Evolutionary conservation across 2,113 vertebrate genomes (phyloP), one percentile per base, ranked within the genome.

Genomic region (Petrocephalus microphthalmus): DNA sequence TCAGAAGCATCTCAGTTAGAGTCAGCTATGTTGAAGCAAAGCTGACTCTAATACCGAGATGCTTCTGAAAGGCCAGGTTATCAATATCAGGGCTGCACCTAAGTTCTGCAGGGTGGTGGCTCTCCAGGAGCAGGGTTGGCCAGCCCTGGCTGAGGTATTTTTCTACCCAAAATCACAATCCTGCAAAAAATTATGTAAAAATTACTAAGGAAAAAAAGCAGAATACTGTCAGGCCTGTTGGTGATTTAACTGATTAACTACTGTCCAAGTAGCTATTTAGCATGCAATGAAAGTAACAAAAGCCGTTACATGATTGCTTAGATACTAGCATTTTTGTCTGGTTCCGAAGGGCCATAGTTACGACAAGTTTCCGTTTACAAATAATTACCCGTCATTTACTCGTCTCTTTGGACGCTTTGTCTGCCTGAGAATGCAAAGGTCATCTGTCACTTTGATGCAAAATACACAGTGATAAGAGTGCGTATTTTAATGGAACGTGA

Each of bases 361-460:
- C n/a, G 47, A 51, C 45, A 7, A 25, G 82, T 51, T 25, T 84
- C 71, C 71, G 33, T 78, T 78, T 78, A 78, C 71, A 78, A 78
- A 78, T 78, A 78, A 78, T 78, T 78, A 78, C 71, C 71, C 37
- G 71, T 78, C 71, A 78, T 78, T 78, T 78, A 78, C 71, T 78
- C 71, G 19, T 78, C 42, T 78, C 71, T 42, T 19, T 78, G 29
- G 71, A 29, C 15, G 33, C 71, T 78, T 78, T 78, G 71, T 78
- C 15, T 78, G 15, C 5, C 29, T 17, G 37, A 78, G 33, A 42
- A 78, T 78, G 15, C 71, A 78, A 78, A 78, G 71, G 71, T 78
- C 71, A 78, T 42, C 71, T 78, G 71, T 78, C 71, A 78, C 15
- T 78, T 19, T 42, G 71, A 78, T 2, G 29, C 33, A 7, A 78